These are phyloP conservation scores for Norana najaformis DNA, from an alignment of 2,888 invertebrate species.

Conservation along the genomic window DNA sequence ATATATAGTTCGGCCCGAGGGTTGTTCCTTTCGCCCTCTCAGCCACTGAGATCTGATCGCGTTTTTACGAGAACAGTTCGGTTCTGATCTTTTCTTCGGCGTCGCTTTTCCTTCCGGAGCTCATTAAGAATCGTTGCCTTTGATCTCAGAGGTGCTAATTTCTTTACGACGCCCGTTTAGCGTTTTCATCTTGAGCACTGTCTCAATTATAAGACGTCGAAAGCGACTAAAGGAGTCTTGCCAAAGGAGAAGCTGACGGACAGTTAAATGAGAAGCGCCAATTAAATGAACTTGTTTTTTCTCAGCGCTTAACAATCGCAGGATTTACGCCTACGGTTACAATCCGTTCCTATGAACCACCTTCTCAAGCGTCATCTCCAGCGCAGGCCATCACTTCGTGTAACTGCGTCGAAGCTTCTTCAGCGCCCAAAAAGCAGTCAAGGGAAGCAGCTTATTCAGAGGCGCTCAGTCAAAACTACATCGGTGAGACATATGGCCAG, in stretches of 20 bases:
- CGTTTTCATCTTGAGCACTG: not conserved
- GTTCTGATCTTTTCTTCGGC: not conserved
- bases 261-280: not conserved
- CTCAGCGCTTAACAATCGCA: too few relatives aligned
- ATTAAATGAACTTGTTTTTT: too few relatives aligned
- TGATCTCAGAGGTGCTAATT: not conserved
- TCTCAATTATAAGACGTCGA: not conserved
- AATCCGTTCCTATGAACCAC: too few relatives aligned
- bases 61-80: not conserved
- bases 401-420: too few relatives aligned
- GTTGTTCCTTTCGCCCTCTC: not conserved
- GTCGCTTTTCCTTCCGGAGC: not conserved
- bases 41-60: not conserved
- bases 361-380: too few relatives aligned
- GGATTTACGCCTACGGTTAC: too few relatives aligned
- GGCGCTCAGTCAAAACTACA: too few relatives aligned
- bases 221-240: not conserved
- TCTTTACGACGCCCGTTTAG: not conserved
- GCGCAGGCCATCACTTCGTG: too few relatives aligned
- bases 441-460: too few relatives aligned
- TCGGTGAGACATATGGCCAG: too few relatives aligned
- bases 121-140: not conserved
- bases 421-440: too few relatives aligned
- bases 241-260: not conserved
- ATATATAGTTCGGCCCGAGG: not conserved